Evolutionary conservation across 2,113 vertebrate genomes (phyloP), one percentile per base, ranked within the genome.

Genomic region (Lampris megalopsis): DNA sequence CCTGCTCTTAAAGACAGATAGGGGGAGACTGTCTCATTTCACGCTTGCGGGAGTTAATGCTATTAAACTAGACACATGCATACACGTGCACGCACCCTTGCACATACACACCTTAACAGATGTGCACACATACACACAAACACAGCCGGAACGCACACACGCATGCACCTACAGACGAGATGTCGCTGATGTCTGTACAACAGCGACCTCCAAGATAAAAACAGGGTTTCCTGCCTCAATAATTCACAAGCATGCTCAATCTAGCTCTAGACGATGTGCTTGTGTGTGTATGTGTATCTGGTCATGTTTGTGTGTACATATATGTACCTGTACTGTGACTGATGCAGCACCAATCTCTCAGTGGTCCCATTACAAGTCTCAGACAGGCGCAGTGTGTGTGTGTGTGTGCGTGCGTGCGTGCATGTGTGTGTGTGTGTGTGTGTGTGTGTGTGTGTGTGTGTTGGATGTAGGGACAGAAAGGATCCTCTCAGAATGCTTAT

Each of bases 401-500:
- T 68, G 65, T 67, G 38, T 54, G 52, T 57, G 41, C 45, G 66
- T 57, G 53, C 45, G 64, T 53, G 47, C 54, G 64, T 52, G 35
- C 53, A 49, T 42, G 50, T 54, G 50, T 54, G 37, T 53, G 40
- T 56, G 52, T 43, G 66, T 60, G 78, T 68, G 73, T 80, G 67
- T 84, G 72, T 63, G 47, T 71, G 58, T 68, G 67, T 47, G 53
- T 47, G 53, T 47, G 24, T 47, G 66, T 45, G 52, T 43, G 66
- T 36, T 58, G 38, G 9, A n/a, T 68, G 53, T 24, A 24, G 58
- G 64, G 92, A 92, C 89, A 85, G 86, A 92, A 88, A 88, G 86
- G 86, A 92, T 91, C 86, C 93, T 92, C 87, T 89, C 69, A 86
- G 68, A 77, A 77, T 76, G 81, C 82, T 88, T 92, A 90, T 94